Base-by-base conservation (phyloP, 2,797 vertebrate genomes). In the Tamandua tetradactyla region DNA sequence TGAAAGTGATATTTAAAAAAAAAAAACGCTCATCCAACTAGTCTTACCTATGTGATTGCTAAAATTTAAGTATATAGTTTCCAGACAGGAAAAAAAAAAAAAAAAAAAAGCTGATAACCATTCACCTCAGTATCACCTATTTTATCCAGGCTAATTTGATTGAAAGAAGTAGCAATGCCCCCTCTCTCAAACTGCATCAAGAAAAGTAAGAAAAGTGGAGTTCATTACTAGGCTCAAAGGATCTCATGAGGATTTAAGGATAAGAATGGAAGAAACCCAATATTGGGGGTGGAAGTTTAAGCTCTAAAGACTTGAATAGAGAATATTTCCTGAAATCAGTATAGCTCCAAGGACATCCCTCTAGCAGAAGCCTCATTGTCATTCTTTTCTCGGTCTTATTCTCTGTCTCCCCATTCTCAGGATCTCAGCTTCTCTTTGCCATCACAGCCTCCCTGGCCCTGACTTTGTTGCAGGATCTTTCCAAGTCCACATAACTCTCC, bases 121-220 rank as follows among this genome's bases (percentile, higher is more conserved):
- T 40, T 83, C 2, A 8, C n/a, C 40, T 47, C 42, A 18, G 52
- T 75, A n/a, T 37, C 59, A 52, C 40, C 72, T 94, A n/a, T 84
- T 78, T 87, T 86, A 76, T 61, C 14, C 15, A 95, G n/a, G 64
- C 55, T 91, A 89, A 87, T 94, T 80, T 87, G 75, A 57, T 57
- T 64, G 30, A 78, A 83, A 93, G 47, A 42, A 87, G 18, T 18
- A 90, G 87, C 89, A 40, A 47, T 2, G 3, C 7, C 64, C 40
- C 3, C 49, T 84, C 62, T 25, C 81, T 93, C 47, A 68, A 92
- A 20, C 12, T 52, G 40, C 12, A 68, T 62, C 62, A 89, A 74
- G 61, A 81, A 75, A 89, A 74, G 42, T 27, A 47, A 44, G 42
- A 74, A 47, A 14, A 49, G 30, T 27, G 7, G 47, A n/a, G 0